phyloP scores from a whole-genome alignment of 2,113 vertebrate genomes.

The Carassius gibelio region DNA sequence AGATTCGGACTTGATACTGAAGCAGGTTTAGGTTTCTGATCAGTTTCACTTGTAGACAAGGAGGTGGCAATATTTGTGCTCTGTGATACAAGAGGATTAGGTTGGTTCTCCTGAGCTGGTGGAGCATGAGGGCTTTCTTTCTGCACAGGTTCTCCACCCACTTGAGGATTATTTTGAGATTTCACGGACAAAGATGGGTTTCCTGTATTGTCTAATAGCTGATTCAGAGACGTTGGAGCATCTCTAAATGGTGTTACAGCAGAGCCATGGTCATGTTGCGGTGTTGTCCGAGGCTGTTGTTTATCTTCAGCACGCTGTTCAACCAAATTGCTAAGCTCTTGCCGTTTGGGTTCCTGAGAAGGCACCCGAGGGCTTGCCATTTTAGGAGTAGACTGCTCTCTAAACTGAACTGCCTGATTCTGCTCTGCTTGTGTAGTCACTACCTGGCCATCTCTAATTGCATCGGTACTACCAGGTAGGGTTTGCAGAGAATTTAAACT shows the following conservation, averaged over 20 bases:
- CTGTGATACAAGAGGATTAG: conserved; percentile 58
- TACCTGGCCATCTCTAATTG: conserved; percentile 77
- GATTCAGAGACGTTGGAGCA: conserved; percentile 90
- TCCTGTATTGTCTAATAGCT: conserved; percentile 89
- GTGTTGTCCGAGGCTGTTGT: conserved; percentile 55
- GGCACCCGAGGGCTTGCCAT: conserved; percentile 74
- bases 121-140: conserved; percentile 65
- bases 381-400: conserved; percentile 79
- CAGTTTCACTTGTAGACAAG: conserved; percentile 59
- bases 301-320: conserved; percentile 77
- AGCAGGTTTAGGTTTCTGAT: conserved; percentile 63
- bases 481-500: conserved; percentile 76
- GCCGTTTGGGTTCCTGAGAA: conserved; percentile 58
- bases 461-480: conserved; percentile 73
- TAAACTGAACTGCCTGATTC: conserved; percentile 74
- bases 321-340: conserved; percentile 79
- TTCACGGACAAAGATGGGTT: conserved; percentile 80
- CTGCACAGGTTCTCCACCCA: conserved; percentile 57
- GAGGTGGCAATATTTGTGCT: conserved; percentile 55
- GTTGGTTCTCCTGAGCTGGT: conserved; percentile 62
- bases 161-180: conserved; percentile 59
- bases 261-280: conserved; percentile 77
- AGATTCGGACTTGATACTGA: conserved; percentile 56
- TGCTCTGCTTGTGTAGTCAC: conserved; percentile 74
- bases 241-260: conserved; percentile 81